Evolutionary conservation across 2,888 invertebrate species (phyloP).

Genomic region (Drosophila algonquin): DNA sequence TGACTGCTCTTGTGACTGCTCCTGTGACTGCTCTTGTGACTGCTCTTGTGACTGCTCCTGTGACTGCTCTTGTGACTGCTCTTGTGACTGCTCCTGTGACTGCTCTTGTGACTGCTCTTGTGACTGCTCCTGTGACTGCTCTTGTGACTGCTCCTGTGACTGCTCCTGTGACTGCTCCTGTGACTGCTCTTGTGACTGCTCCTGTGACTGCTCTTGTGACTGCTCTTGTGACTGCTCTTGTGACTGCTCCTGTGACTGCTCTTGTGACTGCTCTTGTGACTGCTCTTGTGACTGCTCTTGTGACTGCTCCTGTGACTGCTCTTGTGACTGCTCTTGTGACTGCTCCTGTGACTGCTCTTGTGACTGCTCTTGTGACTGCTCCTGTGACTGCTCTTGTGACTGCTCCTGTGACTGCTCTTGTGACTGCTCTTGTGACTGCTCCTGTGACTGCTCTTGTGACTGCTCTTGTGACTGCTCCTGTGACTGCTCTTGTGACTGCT

Average conservation of each 20-base stretch:
- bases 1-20: slow-evolving; percentile 22
- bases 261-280: slow-evolving; percentile 1
- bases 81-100: slow-evolving; percentile 31
- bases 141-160: slow-evolving; percentile 7
- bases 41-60: slow-evolving; percentile 2
- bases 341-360: slow-evolving; percentile 21
- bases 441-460: slow-evolving; percentile 35
- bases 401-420: not conserved
- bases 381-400: too few relatives aligned
- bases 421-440: not conserved
- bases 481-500: slow-evolving; percentile 36
- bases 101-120: slow-evolving; percentile 20
- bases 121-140: slow-evolving; percentile 23
- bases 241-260: slow-evolving; percentile 14
- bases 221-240: slow-evolving; percentile 28
- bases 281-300: not conserved
- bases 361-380: too few relatives aligned
- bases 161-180: not conserved
- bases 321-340: slow-evolving; percentile 15
- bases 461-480: slow-evolving; percentile 29
- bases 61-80: not conserved
- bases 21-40: slow-evolving; percentile 13
- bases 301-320: slow-evolving; percentile 35
- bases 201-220: slow-evolving; percentile 35
- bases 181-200: not conserved